Conservation (phyloP, 2,888 invertebrate genomes). For the Caenorhabditis doughertyi region DNA sequence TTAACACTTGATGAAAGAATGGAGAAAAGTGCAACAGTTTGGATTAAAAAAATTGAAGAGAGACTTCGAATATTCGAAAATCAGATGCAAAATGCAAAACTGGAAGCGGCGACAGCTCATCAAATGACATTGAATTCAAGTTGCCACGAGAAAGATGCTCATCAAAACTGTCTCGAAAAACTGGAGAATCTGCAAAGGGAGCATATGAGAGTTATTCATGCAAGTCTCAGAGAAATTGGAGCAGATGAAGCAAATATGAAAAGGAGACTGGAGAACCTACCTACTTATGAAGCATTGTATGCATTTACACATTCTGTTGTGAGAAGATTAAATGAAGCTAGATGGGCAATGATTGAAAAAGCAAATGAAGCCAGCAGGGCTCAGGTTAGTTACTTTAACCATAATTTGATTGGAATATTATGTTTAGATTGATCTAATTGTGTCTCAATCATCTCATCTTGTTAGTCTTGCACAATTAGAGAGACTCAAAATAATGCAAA, state of each 20-base stretch:
- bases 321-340: slow-evolving; percentile 66
- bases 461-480: slow-evolving; percentile 78
- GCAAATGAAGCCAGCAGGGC: slow-evolving; percentile 67
- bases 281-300: slow-evolving; percentile 81
- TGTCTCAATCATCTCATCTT: slow-evolving; percentile 77
- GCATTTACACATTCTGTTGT: slow-evolving; percentile 81
- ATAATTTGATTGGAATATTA: neutral
- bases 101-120: slow-evolving; percentile 74
- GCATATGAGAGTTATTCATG: slow-evolving; percentile 76
- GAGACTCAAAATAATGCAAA: slow-evolving; percentile 63
- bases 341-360: slow-evolving; percentile 76
- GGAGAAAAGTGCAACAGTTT: slow-evolving; percentile 53
- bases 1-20: slow-evolving; percentile 73
- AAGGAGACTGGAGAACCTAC: slow-evolving; percentile 76
- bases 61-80: slow-evolving; percentile 72
- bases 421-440: slow-evolving; percentile 77
- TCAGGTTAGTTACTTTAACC: slow-evolving; percentile 31
- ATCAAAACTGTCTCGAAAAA: slow-evolving; percentile 79
- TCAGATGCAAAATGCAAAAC: slow-evolving; percentile 71
- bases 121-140: slow-evolving; percentile 75
- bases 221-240: slow-evolving; percentile 49
- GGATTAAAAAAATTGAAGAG: slow-evolving; percentile 75
- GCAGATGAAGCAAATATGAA: slow-evolving; percentile 59
- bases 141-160: slow-evolving; percentile 73
- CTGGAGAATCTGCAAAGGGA: slow-evolving; percentile 80